Percentiles rank a stretch among this genome's conserved stretches.
Evolutionary conservation across 30 jellyfish, hydroid and myxozoan genomes (phyloP).

Genomic region (Hydractinia symbiolongicarpus): DNA sequence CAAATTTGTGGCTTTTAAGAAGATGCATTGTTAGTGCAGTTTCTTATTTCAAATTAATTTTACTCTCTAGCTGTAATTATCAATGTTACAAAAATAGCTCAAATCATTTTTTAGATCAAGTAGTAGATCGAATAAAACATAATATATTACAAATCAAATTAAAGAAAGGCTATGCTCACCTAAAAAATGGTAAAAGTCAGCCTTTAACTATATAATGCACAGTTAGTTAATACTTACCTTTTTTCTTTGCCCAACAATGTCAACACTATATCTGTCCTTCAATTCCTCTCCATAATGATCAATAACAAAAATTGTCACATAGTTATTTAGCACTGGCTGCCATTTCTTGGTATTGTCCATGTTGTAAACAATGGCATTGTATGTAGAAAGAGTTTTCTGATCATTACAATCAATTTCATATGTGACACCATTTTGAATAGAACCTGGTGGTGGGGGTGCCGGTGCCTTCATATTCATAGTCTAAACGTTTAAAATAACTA

Average conservation of each 20-base stretch:
- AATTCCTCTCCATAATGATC: slow-evolving; percentile 2
- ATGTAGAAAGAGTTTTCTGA: background rate
- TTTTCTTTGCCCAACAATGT: background rate
- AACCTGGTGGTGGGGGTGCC: slow-evolving; percentile 30
- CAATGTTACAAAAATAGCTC: too few species aligned
- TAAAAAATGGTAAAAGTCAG: too few species aligned
- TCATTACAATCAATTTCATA: background rate
- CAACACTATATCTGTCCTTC: background rate
- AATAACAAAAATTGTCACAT: background rate
- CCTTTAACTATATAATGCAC: too few species aligned
- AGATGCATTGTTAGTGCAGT: too few species aligned
- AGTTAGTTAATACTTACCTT: background rate
- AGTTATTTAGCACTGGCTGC: background rate
- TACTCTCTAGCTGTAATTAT: too few species aligned
- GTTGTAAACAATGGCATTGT: background rate
- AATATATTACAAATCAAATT: too few species aligned
- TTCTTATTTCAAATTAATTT: too few species aligned
- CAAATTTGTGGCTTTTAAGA: too few species aligned
- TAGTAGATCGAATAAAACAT: too few species aligned
- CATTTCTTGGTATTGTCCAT: background rate
- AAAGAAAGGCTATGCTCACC: too few species aligned
- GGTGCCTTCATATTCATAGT: slow-evolving; percentile 14
- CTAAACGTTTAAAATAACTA: too few species aligned
- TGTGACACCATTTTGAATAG: background rate
- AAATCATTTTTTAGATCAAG: too few species aligned